Base-by-base conservation (phyloP, 2,888 invertebrate genomes). In the Drosophila neonasuta region DNA sequence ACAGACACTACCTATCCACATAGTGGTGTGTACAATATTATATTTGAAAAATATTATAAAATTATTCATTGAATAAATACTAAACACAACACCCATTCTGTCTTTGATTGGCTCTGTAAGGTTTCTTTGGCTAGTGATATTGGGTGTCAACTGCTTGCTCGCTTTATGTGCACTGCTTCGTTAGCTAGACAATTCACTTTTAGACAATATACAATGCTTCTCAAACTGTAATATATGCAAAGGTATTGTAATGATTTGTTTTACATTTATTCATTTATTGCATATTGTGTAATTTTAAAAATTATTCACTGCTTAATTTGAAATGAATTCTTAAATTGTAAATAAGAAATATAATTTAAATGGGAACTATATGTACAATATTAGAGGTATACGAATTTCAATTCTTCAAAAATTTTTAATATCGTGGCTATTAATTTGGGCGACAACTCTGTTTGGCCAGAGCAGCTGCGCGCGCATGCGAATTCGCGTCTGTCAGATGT, bases 51-150 rank as follows among this genome's bases (percentile, higher is more conserved):
- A 61, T 58, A 60, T 62, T 62, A 48, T 58, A 42, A 66, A 73
- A 80, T 60, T 78, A 79, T 78, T 79, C 74, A 70, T 51, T 75
- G 64, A 80, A 81, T 80, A 79, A 80, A 75, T 69, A 77, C 50
- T 15, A 74, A 34, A 69, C 34, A 50, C 39, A 60, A 65, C 46
- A 54, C 39, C 17, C 1, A 11, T 52, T 9, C 6, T 7, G 15
- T 32, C 32, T 17, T 9, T 24, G 24, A 24, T 24, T 24, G 24
- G 24, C 24, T 24, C 24, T 24, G 24, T 6, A 24, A 24, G 5
- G 24, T 24, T 24, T 24, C 6, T 6, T 24, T 24, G 24, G 24
- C 4, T 24, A 24, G 24, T 24, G 24, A 9, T 29, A 5, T 7
- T 60, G 24, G 1, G 6, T 24, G 24, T 24, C 6, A 24, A 24